These are phyloP conservation scores for Tenthredo distinguenda DNA, from an alignment of 2,888 invertebrate genomes.

Conservation along the genomic window DNA sequence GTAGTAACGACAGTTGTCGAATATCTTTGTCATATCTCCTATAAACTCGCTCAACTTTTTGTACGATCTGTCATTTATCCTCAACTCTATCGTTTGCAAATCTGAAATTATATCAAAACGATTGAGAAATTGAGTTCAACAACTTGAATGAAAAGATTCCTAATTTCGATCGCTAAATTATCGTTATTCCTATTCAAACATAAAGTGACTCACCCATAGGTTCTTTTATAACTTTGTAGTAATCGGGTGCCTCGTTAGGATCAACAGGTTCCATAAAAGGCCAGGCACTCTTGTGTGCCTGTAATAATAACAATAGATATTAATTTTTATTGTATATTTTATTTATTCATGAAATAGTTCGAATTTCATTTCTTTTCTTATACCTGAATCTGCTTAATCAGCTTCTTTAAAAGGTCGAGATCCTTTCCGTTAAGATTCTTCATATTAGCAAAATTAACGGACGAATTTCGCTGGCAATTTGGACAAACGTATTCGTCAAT, in stretches of 20 bases:
- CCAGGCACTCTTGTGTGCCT: conserved; percentile 98
- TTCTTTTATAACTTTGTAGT: conserved; percentile 96
- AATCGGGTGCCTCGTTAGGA: conserved; percentile 97
- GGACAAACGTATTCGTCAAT: conserved; percentile 99
- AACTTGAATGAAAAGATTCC: not conserved
- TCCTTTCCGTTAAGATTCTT: conserved; percentile 90
- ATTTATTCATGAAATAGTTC: not conserved
- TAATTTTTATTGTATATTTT: not conserved
- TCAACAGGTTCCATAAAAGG: conserved; percentile 99
- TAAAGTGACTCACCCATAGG: conserved; percentile 90
- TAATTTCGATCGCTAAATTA: not conserved
- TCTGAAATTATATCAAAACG: conserved; percentile 82
- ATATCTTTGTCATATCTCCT: conserved; percentile 98
- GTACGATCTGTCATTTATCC: conserved; percentile 91
- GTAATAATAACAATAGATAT: conserved; percentile 60
- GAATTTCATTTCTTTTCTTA: conserved; percentile 26
- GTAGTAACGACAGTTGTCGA: conserved; percentile 99
- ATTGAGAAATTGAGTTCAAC: not conserved
- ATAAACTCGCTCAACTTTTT: conserved; percentile 96
- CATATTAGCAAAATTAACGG: conserved; percentile 94
- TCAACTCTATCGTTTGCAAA: conserved; percentile 93
- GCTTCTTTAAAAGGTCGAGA: conserved; percentile 89
- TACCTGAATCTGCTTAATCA: conserved; percentile 94
- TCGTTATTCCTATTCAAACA: not conserved
- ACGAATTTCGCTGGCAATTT: conserved; percentile 94